phyloP scores from a whole-genome alignment of 1,140 invertebrate genomes.

The Apolygus lucorum region DNA sequence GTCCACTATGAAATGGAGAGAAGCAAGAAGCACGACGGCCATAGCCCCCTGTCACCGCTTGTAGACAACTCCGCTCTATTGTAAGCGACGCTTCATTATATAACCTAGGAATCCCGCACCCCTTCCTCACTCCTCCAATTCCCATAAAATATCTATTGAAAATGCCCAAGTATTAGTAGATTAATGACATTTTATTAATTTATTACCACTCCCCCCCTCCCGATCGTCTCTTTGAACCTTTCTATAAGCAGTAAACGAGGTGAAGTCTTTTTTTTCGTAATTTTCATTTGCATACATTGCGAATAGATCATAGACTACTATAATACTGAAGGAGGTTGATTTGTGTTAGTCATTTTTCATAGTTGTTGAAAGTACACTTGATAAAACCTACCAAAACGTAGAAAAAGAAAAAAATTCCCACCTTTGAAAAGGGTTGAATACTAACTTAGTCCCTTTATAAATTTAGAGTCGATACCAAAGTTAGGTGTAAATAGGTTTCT shows the following conservation, averaged over 20 bases:
- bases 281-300: background rate
- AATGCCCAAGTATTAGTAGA: conserved; percentile 1
- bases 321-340: background rate
- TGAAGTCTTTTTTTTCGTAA: background rate
- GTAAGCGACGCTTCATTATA: conserved; percentile 12
- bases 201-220: background rate
- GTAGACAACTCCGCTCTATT: conserved; percentile 57
- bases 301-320: background rate
- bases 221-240: background rate
- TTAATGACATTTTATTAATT: background rate
- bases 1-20: conserved; percentile 69
- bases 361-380: background rate
- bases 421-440: background rate
- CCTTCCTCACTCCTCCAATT: background rate
- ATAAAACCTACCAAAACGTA: background rate
- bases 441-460: conserved; percentile 1
- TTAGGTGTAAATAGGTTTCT: background rate
- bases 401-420: background rate
- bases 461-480: conserved; percentile 6
- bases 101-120: background rate
- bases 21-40: conserved; percentile 43
- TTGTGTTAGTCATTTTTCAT: background rate
- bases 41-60: conserved; percentile 66
- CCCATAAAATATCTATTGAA: background rate
- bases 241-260: background rate